Conservation (phyloP, 2,113 vertebrate species). For the Takifugu flavidus region DNA sequence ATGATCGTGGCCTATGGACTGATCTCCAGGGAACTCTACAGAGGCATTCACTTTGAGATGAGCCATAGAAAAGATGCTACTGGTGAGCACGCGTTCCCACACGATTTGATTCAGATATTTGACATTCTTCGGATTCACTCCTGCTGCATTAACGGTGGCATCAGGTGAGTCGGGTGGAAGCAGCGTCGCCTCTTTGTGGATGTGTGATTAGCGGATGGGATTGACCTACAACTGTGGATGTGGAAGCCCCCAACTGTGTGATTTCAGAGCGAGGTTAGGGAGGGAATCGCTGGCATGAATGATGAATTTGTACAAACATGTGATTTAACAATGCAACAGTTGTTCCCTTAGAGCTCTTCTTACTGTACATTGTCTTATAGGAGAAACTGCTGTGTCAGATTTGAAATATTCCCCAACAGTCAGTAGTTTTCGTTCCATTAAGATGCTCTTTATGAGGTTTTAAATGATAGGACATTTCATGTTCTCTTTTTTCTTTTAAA, state of each 20-base stretch:
- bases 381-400: neutral
- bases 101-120: no score
- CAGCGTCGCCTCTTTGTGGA: constrained; percentile 20
- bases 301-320: constrained; percentile 4
- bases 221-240: constrained; percentile 41
- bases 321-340: constrained; percentile 16
- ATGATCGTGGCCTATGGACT: constrained; percentile 80
- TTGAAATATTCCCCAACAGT: neutral
- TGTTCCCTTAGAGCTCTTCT: neutral
- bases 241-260: constrained; percentile 50
- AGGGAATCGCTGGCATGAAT: neutral
- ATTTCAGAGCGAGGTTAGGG: constrained; percentile 20
- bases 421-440: no score
- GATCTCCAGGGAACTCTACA: constrained; percentile 78
- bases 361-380: neutral
- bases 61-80: constrained; percentile 68
- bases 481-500: no score
- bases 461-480: no score
- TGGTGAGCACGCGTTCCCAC: constrained; percentile 53
- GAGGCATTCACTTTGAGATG: constrained; percentile 79
- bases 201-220: constrained; percentile 45
- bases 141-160: no score
- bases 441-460: no score
- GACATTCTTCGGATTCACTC: no score
- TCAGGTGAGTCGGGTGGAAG: constrained; percentile 5